These are phyloP conservation scores for Cerastis rubricosa DNA, from an alignment of 2,888 invertebrate genomes.

Conservation along the genomic window DNA sequence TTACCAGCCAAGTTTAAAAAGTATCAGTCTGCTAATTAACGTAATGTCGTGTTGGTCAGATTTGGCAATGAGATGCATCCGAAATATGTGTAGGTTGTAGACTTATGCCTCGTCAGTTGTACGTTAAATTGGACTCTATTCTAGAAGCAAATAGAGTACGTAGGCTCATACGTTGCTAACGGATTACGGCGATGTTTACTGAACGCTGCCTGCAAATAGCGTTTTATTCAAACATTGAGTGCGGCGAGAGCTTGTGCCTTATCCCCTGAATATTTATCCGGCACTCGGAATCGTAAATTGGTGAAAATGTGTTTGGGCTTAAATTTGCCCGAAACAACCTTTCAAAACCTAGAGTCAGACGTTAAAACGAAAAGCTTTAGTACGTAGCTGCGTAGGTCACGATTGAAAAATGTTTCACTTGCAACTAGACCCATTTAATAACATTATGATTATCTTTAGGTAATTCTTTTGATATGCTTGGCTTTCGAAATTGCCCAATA, in stretches of 20 bases:
- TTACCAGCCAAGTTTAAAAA: conserved; percentile 2
- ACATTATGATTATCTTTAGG: background rate
- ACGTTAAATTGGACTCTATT: background rate
- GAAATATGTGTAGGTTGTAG: conserved; percentile 21
- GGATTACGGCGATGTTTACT: conserved; percentile 6
- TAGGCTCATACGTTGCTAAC: background rate
- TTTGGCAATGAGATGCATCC: background rate
- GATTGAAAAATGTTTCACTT: background rate
- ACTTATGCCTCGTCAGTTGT: background rate
- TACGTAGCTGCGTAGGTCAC: background rate
- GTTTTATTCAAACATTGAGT: conserved; percentile 7
- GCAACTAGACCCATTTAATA: background rate
- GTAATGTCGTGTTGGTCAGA: background rate
- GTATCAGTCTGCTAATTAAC: background rate
- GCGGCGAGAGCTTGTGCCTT: conserved; percentile 40
- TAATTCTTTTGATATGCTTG: background rate
- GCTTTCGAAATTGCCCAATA: background rate
- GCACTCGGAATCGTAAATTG: conserved; percentile 23
- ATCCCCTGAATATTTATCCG: conserved; percentile 41
- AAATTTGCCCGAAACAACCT: background rate
- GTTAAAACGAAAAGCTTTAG: background rate
- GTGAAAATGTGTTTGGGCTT: background rate
- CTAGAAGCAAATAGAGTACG: background rate
- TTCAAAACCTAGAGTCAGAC: background rate
- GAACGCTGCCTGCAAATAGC: conserved; percentile 28